Conservation (phyloP, 1,140 invertebrate species). For the Drosophila novamexicana region DNA sequence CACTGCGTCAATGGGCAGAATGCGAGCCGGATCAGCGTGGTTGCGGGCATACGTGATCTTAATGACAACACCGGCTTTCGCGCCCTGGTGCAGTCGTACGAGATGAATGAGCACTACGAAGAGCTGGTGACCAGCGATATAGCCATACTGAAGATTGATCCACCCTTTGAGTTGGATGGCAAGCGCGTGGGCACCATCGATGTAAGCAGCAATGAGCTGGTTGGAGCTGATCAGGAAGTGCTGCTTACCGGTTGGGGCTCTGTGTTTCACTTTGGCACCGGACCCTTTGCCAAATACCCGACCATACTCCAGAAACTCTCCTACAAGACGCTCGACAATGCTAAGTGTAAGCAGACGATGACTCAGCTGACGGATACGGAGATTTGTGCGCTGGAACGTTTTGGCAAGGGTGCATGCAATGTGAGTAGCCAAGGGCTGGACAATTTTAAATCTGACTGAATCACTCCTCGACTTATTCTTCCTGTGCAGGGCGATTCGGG, state of each 20-base stretch:
- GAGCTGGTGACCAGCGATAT: conserved; percentile 81
- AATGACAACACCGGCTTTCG: conserved; percentile 78
- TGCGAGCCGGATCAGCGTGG: conserved; percentile 79
- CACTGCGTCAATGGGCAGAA: conserved; percentile 85
- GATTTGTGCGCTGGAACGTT: conserved; percentile 85
- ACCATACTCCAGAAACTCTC: conserved; percentile 65
- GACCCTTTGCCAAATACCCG: conserved; percentile 73
- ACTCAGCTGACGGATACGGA: conserved; percentile 81
- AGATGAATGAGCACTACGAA: conserved; percentile 78
- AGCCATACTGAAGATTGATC: conserved; percentile 80
- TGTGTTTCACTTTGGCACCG: conserved; percentile 75
- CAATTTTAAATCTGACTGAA: conserved; percentile 46
- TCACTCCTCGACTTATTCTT: conserved; percentile 60
- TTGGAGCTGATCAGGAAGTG: conserved; percentile 67
- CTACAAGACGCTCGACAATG: conserved; percentile 73
- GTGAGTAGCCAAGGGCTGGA: conserved; percentile 33
- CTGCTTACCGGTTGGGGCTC: conserved; percentile 81
- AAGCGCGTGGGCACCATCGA: conserved; percentile 68
- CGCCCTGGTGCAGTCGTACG: conserved; percentile 65
- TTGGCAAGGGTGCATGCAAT: conserved; percentile 85
- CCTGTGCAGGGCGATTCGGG: conserved; percentile 89
- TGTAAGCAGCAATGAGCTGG: conserved; percentile 60
- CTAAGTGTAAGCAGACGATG: conserved; percentile 73
- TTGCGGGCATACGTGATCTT: conserved; percentile 84
- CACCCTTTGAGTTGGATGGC: conserved; percentile 70